These are phyloP conservation scores for Gastracanthus pulcherrimus DNA, from an alignment of 2,888 invertebrate genomes.

Conservation along the genomic window DNA sequence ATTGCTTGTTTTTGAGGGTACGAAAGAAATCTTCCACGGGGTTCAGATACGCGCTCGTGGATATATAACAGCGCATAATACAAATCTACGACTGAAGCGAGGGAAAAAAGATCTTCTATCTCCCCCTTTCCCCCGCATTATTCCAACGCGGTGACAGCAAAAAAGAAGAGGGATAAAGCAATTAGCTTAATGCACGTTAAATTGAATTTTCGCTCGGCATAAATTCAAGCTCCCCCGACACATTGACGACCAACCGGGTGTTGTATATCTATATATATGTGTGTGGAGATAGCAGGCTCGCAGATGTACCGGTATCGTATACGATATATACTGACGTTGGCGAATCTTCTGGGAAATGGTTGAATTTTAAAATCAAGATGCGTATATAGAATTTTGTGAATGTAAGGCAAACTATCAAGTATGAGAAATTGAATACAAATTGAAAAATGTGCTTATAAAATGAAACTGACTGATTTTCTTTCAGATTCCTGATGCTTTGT, in stretches of 20 bases:
- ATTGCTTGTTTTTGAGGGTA: not conserved
- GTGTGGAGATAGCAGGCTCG: not conserved
- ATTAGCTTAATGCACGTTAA: constrained; percentile 13
- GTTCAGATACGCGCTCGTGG: not conserved
- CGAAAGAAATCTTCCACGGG: not conserved
- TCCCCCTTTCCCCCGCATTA: not conserved
- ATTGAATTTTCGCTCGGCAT: not conserved
- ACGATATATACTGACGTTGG: not conserved
- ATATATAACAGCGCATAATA: not conserved
- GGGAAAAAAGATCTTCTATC: not conserved
- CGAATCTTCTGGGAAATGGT: not conserved
- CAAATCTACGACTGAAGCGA: not conserved
- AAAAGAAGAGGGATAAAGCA: not conserved
- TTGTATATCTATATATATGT: not conserved
- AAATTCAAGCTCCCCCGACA: not conserved
- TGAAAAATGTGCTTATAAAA: not conserved
- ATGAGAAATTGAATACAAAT: not conserved
- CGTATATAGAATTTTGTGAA: not conserved
- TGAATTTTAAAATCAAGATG: not conserved
- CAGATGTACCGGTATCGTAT: not conserved
- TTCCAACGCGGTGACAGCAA: not conserved
- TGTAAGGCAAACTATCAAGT: not conserved
- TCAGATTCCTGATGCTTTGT: not conserved
- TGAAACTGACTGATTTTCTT: not conserved
- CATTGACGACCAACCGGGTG: not conserved